These are phyloP conservation scores for Centruroides sculpturatus DNA, from an alignment of 1,140 invertebrate species.

Conservation along the genomic window DNA sequence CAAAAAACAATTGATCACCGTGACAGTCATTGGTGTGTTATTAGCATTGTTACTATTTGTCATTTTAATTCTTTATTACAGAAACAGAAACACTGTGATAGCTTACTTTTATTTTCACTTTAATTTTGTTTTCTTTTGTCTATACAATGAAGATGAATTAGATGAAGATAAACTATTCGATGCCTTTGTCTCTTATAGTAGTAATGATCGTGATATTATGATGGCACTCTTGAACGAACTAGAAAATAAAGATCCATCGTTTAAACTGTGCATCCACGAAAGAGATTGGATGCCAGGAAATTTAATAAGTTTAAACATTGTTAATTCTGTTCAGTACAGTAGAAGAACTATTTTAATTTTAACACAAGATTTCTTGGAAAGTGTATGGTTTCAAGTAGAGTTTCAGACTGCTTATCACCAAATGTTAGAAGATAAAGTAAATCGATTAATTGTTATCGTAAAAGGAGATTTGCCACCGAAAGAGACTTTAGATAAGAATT, in stretches of 20 bases:
- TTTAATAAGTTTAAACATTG: slow-evolving; percentile 63
- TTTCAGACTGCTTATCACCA: slow-evolving; percentile 60
- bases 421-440: slow-evolving; percentile 54
- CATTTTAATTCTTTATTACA: slow-evolving; percentile 40
- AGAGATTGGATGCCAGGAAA: slow-evolving; percentile 58
- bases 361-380: slow-evolving; percentile 63
- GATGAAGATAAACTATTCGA: slow-evolving; percentile 67
- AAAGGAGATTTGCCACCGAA: slow-evolving; percentile 51
- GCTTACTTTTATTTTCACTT: slow-evolving; percentile 48
- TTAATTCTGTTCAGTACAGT: slow-evolving; percentile 57
- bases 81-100: slow-evolving; percentile 42
- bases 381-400: slow-evolving; percentile 71
- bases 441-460: slow-evolving; percentile 59
- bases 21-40: slow-evolving; percentile 16
- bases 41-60: slow-evolving; percentile 18
- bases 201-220: slow-evolving; percentile 54
- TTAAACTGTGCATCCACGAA: slow-evolving; percentile 52
- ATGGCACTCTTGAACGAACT: slow-evolving; percentile 46
- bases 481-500: slow-evolving; percentile 51
- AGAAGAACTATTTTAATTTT: slow-evolving; percentile 65
- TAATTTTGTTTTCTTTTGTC: slow-evolving; percentile 43
- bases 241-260: slow-evolving; percentile 28
- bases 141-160: slow-evolving; percentile 46
- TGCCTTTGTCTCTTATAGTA: slow-evolving; percentile 73
- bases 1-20: slow-evolving; percentile 12